Evolutionary conservation across 2,888 invertebrate species (phyloP).

Genomic region (Antheraea yamamai): DNA sequence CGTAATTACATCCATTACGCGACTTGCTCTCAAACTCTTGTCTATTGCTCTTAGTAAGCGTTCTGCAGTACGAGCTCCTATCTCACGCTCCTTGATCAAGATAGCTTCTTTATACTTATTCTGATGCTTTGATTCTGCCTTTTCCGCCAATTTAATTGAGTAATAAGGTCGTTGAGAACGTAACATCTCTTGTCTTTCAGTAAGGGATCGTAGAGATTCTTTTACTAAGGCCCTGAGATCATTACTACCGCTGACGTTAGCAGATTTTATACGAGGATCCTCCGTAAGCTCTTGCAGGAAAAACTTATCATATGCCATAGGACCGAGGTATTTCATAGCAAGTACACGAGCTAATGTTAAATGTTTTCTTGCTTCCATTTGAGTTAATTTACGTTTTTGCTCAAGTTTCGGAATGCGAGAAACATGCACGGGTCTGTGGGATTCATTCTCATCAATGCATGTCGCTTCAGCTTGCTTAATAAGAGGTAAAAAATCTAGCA

Average conservation of each 20-base stretch:
- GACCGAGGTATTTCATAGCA: slow-evolving; percentile 76
- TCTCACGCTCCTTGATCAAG: slow-evolving; percentile 63
- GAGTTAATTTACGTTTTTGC: slow-evolving; percentile 61
- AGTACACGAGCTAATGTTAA: slow-evolving; percentile 67
- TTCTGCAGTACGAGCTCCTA: slow-evolving; percentile 65
- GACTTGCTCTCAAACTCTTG: slow-evolving; percentile 57
- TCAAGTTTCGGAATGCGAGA: slow-evolving; percentile 66
- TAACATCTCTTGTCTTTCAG: slow-evolving; percentile 71
- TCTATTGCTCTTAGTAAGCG: slow-evolving; percentile 62
- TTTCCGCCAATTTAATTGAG: slow-evolving; percentile 68
- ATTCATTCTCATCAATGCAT: slow-evolving; percentile 48
- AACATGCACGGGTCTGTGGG: slow-evolving; percentile 51
- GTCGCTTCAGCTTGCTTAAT: slow-evolving; percentile 63
- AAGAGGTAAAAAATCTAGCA: slow-evolving; percentile 70
- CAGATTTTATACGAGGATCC: slow-evolving; percentile 64
- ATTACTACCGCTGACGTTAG: slow-evolving; percentile 61
- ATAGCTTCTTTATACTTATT: slow-evolving; percentile 63
- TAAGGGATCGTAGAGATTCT: slow-evolving; percentile 64
- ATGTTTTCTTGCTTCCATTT: slow-evolving; percentile 69
- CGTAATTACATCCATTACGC: slow-evolving; percentile 66
- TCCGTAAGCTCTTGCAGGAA: slow-evolving; percentile 63
- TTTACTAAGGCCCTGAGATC: slow-evolving; percentile 52
- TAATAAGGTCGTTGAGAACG: slow-evolving; percentile 73
- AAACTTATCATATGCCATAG: slow-evolving; percentile 77
- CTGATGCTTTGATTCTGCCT: slow-evolving; percentile 67